phyloP scores from a whole-genome alignment of 1,140 invertebrate species.

The Marisa cornuarietis region DNA sequence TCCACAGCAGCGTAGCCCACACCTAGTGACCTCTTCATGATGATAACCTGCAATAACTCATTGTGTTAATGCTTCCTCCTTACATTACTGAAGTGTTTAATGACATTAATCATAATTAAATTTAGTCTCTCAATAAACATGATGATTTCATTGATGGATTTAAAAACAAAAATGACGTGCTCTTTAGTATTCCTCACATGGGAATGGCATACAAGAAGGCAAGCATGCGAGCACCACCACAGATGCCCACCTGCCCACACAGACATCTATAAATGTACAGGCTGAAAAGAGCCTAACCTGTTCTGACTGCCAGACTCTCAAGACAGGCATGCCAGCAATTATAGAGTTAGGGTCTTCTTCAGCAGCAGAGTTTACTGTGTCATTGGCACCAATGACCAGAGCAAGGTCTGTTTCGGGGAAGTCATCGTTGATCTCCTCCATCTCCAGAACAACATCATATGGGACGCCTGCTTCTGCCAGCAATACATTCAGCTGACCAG shows the following conservation, averaged over 20 bases:
- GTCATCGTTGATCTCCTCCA: constrained; percentile 94
- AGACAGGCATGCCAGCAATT: constrained; percentile 92
- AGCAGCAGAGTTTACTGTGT: constrained; percentile 91
- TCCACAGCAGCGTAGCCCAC: constrained; percentile 87
- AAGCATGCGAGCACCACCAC: too few species aligned
- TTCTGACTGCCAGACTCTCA: constrained; percentile 86
- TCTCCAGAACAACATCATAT: constrained; percentile 91
- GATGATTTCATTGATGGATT: too few species aligned
- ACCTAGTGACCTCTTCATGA: constrained; percentile 90
- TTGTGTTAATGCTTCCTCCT: constrained; percentile 1
- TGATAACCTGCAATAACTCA: constrained; percentile 74
- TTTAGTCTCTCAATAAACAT: too few species aligned
- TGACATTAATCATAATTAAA: too few species aligned
- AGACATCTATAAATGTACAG: neutral
- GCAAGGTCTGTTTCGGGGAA: constrained; percentile 86
- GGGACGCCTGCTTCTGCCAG: constrained; percentile 91
- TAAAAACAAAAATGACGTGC: too few species aligned
- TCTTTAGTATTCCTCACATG: too few species aligned
- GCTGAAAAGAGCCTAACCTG: constrained; percentile 71
- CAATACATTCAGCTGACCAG: constrained; percentile 90
- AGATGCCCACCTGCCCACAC: neutral
- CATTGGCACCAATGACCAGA: constrained; percentile 90
- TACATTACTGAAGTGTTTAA: too few species aligned
- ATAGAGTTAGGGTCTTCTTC: constrained; percentile 91
- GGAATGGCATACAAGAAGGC: too few species aligned